Conservation (phyloP, 2,888 invertebrate species). For the Drosophila yooni region DNA sequence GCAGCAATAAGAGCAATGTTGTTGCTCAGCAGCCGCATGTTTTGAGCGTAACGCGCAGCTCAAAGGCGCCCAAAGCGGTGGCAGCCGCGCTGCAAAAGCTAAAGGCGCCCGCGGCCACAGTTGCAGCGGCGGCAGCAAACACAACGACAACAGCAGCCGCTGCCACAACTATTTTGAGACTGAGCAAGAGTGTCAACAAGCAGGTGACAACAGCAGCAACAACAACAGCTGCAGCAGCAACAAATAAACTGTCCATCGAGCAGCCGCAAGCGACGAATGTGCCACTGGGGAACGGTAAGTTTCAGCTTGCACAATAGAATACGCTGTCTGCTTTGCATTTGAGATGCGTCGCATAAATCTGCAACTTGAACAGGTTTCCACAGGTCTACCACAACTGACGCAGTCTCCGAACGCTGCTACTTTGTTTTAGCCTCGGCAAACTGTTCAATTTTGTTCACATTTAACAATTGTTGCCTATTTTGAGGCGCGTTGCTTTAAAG, state of each 20-base stretch:
- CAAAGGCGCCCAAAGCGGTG: conserved; percentile 65
- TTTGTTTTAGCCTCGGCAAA: conserved; percentile 34
- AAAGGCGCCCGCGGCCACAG: conserved; percentile 42
- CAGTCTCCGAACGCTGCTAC: conserved; percentile 17
- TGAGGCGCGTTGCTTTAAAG: conserved; percentile 41
- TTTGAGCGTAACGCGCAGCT: conserved; percentile 76
- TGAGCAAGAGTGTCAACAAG: conserved; percentile 72
- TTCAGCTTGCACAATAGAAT: conserved; percentile 56
- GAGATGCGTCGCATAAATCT: conserved; percentile 66
- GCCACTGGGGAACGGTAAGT: conserved; percentile 85
- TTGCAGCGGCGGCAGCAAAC: conserved; percentile 59
- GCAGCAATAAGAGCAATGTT: conserved; percentile 48
- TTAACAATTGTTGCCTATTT: conserved; percentile 51
- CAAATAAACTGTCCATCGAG: conserved; percentile 68
- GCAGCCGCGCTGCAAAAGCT: conserved; percentile 65
- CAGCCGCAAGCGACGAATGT: conserved; percentile 81
- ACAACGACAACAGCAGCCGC: conserved; percentile 56
- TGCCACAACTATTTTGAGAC: conserved; percentile 76
- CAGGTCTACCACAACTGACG: conserved; percentile 6
- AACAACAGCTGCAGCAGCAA: conserved; percentile 37
- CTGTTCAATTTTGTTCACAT: conserved; percentile 22
- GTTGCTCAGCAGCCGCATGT: conserved; percentile 53
- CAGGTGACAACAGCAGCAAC: conserved; percentile 66
- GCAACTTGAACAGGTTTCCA: conserved; percentile 21
- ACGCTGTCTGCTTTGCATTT: conserved; percentile 12